Base-by-base conservation (phyloP, 1,140 invertebrate genomes). In the Arion vulgaris region DNA sequence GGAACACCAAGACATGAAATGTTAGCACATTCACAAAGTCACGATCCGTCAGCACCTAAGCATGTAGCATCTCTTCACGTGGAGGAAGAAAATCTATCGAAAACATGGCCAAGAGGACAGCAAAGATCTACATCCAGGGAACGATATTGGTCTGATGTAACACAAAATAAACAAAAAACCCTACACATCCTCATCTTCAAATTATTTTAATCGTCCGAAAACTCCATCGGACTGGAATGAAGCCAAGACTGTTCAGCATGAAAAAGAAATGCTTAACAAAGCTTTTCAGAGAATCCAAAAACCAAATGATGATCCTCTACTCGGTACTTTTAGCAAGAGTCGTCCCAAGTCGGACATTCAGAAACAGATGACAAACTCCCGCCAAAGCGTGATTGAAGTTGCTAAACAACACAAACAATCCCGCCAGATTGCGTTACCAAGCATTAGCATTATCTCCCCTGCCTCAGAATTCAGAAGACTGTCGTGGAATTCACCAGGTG, bases 21-120 rank as follows among this genome's bases (percentile, higher is more conserved):
- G 13, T 5, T 38, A 11, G 17, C 68, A 26, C 69, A 57, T 34
- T 81, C 80, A 15, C 19, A 62, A 23, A 73, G 69, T 49, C n/a
- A 53, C n/a, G 69, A 81, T 26, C 49, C 80, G 32, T 73, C 80
- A n/a, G 36, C 41, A n/a, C 9, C 69, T 19, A 69, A 38, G 23
- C 80, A 69, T 26, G 19, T 57, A 57, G 80, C 80, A 1, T 73
- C 28, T 4, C 39, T 81, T 1, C 39, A 51, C 23, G 71, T 81
- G n/a, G 80, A 81, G 51, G 49, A 81, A n/a, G 80, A 73, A 71
- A 69, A 81, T 23, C 71, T 81, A 17, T 81, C 80, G 5, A 81
- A 71, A 11, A 57, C 80, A 1, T 81, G 80, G 80, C 80, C 80
- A n/a, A 51, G 71, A 28, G 71, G 71, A 15, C 41, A 71, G 19